These are phyloP conservation scores for Podarcis cretensis DNA, from an alignment of 2,113 vertebrate genomes.

Conservation along the genomic window DNA sequence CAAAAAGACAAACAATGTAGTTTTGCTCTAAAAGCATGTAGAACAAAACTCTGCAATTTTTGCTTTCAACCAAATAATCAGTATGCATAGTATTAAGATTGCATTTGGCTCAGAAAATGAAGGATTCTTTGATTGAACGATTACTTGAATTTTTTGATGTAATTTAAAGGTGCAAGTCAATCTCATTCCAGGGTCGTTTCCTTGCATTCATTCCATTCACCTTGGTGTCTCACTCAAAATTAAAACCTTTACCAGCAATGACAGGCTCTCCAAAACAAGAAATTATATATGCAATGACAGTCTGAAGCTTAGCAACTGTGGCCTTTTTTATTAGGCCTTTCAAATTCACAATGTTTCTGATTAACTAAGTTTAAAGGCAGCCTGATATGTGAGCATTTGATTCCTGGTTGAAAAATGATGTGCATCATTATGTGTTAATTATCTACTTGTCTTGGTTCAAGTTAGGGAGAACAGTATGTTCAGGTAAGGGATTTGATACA, in stretches of 20 bases:
- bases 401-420: neutral
- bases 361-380: conserved; percentile 3
- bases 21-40: conserved; percentile 41
- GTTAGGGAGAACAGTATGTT: conserved; percentile 23
- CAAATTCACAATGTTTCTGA: conserved; percentile 18
- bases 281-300: neutral
- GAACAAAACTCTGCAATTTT: conserved; percentile 47
- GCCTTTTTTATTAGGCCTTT: conserved; percentile 21
- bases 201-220: conserved; percentile 5
- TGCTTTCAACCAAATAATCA: conserved; percentile 26
- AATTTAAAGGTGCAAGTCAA: conserved; percentile 37
- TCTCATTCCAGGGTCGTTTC: conserved; percentile 33
- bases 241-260: conserved; percentile 22
- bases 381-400: neutral
- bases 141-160: conserved; percentile 9
- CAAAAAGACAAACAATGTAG: neutral
- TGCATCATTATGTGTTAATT: neutral
- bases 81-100: conserved; percentile 45
- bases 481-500: conserved; percentile 25
- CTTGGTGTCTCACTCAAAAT: conserved; percentile 37
- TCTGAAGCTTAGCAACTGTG: conserved; percentile 12
- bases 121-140: conserved; percentile 34
- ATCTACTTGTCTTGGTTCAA: neutral
- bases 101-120: conserved; percentile 32
- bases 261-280: conserved; percentile 14